Evolutionary conservation across 2,888 invertebrate species (phyloP), one percentile per base, ranked within the genome.

Genomic region (Priocnemis perturbator): DNA sequence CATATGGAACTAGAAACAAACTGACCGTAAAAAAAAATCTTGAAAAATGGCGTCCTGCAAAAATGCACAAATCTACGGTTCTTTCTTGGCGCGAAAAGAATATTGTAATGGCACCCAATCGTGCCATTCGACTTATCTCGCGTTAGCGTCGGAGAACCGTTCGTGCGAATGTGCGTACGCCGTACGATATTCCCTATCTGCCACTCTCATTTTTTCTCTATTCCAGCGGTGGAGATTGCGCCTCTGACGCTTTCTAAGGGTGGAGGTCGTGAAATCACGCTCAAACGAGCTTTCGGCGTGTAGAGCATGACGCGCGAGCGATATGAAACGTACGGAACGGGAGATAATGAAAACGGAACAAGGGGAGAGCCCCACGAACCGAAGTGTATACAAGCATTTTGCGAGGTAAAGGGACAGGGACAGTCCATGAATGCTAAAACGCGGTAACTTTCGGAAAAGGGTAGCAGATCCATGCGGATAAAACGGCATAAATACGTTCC

Each of bases 291-390:
- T 69, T 64, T 56, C 67, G 53, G 21, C 50, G 64, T 60, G 45
- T 47, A 44, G 61, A 56, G 44, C 62, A 56, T 20, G 26, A 20
- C 26, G 44, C 59, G 48, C 63, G 21, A 45, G 26, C 67, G 66
- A 63, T 73, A 69, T 60, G 69, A 68, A 71, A 74, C 64, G 73
- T 30, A 21, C 17, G 26, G 47, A 72, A 67, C 68, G 64, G 52
- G 65, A 71, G 71, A 79, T 78, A 69, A 77, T 75, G 71, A 74
- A 78, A 78, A 69, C 71, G 69, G 72, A 56, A 68, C 72, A 64
- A 47, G 58, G 55, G 20, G 52, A 64, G 30, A 3, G 52, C 21
- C 15, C 14, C 3, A 19, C 30, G n/a, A 52, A 45, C 44, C 19
- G 48, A 14, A 20, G 19, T 19, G 56, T 37, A 37, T 11, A 37